Conservation (phyloP, 2,113 vertebrate species). For the Andinoacara biseriatus region DNA sequence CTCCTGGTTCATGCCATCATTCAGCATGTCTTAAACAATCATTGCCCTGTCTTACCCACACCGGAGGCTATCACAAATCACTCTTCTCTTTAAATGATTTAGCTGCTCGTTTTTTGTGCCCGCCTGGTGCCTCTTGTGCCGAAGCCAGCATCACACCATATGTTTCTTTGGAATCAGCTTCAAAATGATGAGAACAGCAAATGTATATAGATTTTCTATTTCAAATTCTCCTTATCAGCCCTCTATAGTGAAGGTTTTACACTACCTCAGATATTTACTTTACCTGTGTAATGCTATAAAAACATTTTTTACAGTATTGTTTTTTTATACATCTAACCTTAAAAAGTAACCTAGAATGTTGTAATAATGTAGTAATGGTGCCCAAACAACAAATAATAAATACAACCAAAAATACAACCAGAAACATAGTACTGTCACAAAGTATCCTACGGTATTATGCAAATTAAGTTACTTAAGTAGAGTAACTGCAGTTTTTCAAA, state of each 20-base stretch:
- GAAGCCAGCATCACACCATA: neutral
- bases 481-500: neutral
- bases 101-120: slow-evolving; percentile 42
- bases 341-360: too few species aligned
- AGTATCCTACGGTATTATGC: neutral
- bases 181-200: neutral
- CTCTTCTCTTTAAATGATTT: slow-evolving; percentile 45
- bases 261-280: neutral
- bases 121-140: slow-evolving; percentile 10
- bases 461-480: neutral
- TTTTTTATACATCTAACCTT: too few species aligned
- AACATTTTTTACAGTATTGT: too few species aligned
- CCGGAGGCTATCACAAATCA: slow-evolving; percentile 55
- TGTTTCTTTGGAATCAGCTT: neutral
- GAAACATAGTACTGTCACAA: neutral
- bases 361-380: neutral
- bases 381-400: neutral
- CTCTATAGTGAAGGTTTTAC: neutral
- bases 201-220: neutral
- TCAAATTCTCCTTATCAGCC: neutral
- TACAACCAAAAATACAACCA: neutral
- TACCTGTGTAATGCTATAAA: too few species aligned
- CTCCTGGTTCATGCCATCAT: slow-evolving; percentile 53
- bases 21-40: slow-evolving; percentile 61
- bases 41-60: slow-evolving; percentile 48